A percentile compares a stretch with the other conserved stretches of the same genome.
Conservation (phyloP, 2,888 invertebrate genomes). For the Cryptops parisi region DNA sequence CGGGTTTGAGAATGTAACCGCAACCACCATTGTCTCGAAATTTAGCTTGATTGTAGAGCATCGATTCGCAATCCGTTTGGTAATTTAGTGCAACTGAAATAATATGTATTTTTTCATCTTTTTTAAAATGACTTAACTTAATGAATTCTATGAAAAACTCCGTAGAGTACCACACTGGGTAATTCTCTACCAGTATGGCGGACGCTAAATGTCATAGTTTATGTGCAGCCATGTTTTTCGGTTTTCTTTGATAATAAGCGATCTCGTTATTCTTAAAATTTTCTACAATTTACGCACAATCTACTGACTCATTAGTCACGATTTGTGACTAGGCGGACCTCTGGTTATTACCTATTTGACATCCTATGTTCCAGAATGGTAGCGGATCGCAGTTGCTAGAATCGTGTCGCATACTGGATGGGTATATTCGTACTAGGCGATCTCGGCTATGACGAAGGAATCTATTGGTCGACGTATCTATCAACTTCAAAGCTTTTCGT, state of each 20-base stretch:
- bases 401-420: constrained; percentile 39
- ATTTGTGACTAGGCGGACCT: too few relatives aligned
- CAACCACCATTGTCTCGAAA: constrained; percentile 43
- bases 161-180: too few relatives aligned
- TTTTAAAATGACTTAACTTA: too few relatives aligned
- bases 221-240: too few relatives aligned
- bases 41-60: constrained; percentile 39
- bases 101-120: too few relatives aligned
- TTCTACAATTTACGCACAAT: too few relatives aligned
- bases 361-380: constrained; percentile 42
- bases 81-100: constrained; percentile 42
- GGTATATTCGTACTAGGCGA: constrained; percentile 38
- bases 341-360: constrained; percentile 42
- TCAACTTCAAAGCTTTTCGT: constrained; percentile 33
- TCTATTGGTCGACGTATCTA: constrained; percentile 27
- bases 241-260: too few relatives aligned
- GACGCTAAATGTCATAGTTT: too few relatives aligned
- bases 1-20: constrained; percentile 45
- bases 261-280: too few relatives aligned
- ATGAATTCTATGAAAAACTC: too few relatives aligned
- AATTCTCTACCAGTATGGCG: too few relatives aligned
- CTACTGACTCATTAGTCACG: too few relatives aligned
- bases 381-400: constrained; percentile 44
- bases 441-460: constrained; percentile 34
- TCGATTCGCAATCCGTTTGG: constrained; percentile 39